phyloP scores from a whole-genome alignment of 2,113 vertebrate species.

The Lophochroa leadbeateri region DNA sequence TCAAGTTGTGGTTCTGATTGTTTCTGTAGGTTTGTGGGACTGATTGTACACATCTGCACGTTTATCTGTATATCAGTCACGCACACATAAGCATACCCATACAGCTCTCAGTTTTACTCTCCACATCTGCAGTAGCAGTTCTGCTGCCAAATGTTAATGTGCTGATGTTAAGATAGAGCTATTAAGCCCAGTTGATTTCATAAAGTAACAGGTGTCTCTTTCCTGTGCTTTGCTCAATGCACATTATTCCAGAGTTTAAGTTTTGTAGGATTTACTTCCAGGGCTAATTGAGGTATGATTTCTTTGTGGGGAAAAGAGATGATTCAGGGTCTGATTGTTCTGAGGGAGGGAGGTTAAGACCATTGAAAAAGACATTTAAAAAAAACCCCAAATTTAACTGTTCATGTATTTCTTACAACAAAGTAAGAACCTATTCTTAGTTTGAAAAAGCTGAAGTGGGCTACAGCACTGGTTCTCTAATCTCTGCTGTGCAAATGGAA shows the following conservation, averaged over 20 bases:
- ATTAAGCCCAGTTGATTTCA: background rate
- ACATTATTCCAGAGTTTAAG: background rate
- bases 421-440: background rate
- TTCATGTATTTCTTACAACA: background rate
- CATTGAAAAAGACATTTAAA: background rate
- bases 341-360: background rate
- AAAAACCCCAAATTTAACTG: background rate
- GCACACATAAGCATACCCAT: fast-evolving
- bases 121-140: background rate
- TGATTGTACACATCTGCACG: background rate
- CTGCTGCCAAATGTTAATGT: background rate
- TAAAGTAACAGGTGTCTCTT: background rate
- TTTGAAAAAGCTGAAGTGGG: background rate
- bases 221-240: background rate
- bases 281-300: background rate
- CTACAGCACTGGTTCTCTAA: background rate
- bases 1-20: background rate
- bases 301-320: background rate
- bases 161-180: background rate
- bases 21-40: background rate
- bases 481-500: background rate
- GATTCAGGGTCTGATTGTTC: background rate
- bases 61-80: background rate
- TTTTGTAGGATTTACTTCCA: background rate
- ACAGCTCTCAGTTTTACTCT: background rate